Evolutionary conservation across 2,888 invertebrate species (phyloP), one percentile per base, ranked within the genome.

Genomic region (Teinopalpus imperialis): DNA sequence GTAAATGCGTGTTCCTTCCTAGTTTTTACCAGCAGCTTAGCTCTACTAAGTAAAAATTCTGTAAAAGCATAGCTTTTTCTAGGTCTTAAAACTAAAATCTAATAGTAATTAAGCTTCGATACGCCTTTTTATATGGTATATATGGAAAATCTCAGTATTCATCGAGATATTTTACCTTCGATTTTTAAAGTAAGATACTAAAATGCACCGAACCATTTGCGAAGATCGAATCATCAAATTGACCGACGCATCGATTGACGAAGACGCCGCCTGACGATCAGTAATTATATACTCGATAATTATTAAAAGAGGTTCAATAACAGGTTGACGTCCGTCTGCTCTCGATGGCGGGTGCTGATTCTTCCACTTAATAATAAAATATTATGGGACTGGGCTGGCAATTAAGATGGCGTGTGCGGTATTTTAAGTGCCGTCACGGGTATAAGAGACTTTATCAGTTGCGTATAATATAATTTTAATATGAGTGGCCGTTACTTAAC

Each of bases 231-330:
- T 46, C 35, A n/a, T 34, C 12, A 9, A 46, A 46, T 46, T 46
- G 41, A 10, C 41, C 24, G n/a, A 5, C 8, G 24, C 12, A 30
- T 46, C 46, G 46, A 46, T 46, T 12, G 8, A 2, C 7, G 29
- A 10, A 14, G 8, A 24, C 5, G 31, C 14, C 10, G 32, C 2
- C 12, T 12, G 31, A 24, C 13, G 16, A 20, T 21, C 43, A 16
- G 8, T 46, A 46, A 46, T 46, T 46, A 41, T 30, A 41, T 20
- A 29, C 21, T 9, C 9, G 41, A 35, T 46, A 35, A 35, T 46
- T 35, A 40, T 29, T 26, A 39, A 21, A 13, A 40, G 10, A 12
- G 41, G 21, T 12, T 23, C 30, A 13, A 23, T 6, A 18, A 27
- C 40, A 34, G 26, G 34, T 30, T 36, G 24, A 21, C 6, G 10